Evolutionary conservation across 2,113 vertebrate species (phyloP).

Genomic region (Pogonocichla stellata): DNA sequence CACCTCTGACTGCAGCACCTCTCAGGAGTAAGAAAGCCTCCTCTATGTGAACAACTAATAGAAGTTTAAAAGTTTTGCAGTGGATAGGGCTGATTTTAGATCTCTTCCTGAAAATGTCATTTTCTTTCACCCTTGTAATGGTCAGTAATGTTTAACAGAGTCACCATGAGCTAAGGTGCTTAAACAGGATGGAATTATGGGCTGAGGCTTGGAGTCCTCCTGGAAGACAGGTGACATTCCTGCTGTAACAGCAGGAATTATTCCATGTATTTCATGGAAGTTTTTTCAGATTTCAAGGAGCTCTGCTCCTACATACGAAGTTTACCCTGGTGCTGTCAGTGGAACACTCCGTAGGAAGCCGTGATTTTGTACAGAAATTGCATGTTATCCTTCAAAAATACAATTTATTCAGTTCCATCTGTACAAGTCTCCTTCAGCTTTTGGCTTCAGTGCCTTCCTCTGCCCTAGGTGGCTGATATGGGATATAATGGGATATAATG

Average conservation of each 20-base stretch:
- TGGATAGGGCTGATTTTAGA: not conserved
- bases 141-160: not conserved
- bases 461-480: not conserved
- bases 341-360: not conserved
- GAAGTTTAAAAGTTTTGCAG: not conserved
- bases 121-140: not conserved
- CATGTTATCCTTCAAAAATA: not conserved
- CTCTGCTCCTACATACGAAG: not conserved
- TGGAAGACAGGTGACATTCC: not conserved
- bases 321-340: not conserved
- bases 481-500: too few species aligned
- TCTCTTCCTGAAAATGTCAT: not conserved
- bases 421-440: not conserved
- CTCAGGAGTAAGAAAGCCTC: not conserved
- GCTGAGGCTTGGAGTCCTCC: not conserved
- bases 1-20: not conserved
- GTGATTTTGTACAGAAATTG: not conserved
- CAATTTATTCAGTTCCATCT: not conserved
- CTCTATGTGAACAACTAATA: accelerated
- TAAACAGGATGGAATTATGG: not conserved
- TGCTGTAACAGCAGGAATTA: not conserved
- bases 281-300: not conserved
- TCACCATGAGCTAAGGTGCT: not conserved
- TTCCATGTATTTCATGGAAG: not conserved
- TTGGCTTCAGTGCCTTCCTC: not conserved